phyloP scores from a whole-genome alignment of 2,888 invertebrate species.

The Imbricaverruca yamaguchii region DNA sequence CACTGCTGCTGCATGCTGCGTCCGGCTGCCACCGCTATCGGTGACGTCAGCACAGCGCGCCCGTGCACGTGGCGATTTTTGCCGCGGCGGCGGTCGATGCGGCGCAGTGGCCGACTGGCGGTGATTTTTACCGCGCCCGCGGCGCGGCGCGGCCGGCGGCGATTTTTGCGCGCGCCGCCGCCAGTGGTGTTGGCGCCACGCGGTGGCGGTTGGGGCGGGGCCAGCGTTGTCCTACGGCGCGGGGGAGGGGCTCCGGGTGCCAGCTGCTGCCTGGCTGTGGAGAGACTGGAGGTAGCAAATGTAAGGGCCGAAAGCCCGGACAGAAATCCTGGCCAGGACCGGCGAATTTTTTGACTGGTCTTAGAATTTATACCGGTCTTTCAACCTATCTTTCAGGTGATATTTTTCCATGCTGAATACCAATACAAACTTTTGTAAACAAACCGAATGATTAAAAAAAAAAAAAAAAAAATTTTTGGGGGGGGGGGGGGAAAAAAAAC shows the following conservation, averaged over 20 bases:
- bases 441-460: too few relatives aligned
- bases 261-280: background rate
- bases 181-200: constrained; percentile 2
- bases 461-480: too few relatives aligned
- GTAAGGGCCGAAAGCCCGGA: background rate
- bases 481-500: too few relatives aligned
- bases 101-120: background rate
- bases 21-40: background rate
- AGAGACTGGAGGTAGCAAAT: background rate
- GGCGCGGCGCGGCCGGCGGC: background rate
- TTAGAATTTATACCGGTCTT: too few relatives aligned
- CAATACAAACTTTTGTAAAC: too few relatives aligned
- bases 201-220: background rate
- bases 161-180: background rate
- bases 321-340: too few relatives aligned
- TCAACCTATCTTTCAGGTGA: too few relatives aligned
- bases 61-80: too few relatives aligned
- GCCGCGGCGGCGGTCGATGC: background rate
- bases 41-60: too few relatives aligned
- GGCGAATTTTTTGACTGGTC: too few relatives aligned
- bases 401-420: too few relatives aligned
- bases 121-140: background rate
- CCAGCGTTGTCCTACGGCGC: background rate
- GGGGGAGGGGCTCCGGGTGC: background rate
- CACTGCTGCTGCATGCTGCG: constrained; percentile 1